Conservation (phyloP, 1,140 invertebrate species). For the Anoplophora glabripennis region DNA sequence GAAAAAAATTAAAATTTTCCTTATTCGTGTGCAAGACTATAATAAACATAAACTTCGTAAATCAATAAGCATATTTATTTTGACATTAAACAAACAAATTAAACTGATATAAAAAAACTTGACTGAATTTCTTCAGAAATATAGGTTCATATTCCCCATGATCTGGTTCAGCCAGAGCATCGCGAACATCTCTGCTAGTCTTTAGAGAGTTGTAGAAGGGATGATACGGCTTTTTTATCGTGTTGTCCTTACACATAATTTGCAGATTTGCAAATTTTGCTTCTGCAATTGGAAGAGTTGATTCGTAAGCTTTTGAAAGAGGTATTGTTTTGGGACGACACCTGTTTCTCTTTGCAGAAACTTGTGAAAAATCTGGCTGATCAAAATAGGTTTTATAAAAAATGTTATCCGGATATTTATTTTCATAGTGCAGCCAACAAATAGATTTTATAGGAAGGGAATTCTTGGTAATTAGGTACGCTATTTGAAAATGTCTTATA, state of each 20-base stretch:
- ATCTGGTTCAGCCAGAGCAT: too few species aligned
- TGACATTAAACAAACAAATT: constrained; percentile 4
- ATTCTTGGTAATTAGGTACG: not conserved
- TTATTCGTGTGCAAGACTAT: not conserved
- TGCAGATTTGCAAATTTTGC: too few species aligned
- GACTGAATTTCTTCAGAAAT: too few species aligned
- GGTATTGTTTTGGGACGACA: constrained; percentile 2
- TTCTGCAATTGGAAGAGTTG: too few species aligned
- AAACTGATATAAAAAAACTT: too few species aligned
- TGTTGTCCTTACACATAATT: too few species aligned
- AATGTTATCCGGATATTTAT: constrained; percentile 1
- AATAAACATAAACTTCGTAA: constrained; percentile 6
- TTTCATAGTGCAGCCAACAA: constrained; percentile 3
- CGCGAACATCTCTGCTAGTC: too few species aligned
- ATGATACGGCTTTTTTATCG: too few species aligned
- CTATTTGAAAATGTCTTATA: constrained; percentile 15
- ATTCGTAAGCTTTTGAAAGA: not conserved
- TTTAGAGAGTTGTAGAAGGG: too few species aligned
- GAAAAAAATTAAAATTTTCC: constrained; percentile 3
- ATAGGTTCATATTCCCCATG: constrained; percentile 4
- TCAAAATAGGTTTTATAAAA: constrained; percentile 6
- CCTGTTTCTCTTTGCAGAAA: not conserved
- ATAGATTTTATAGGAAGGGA: constrained; percentile 1
- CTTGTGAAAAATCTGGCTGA: constrained; percentile 3
- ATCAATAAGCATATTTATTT: constrained; percentile 3